Evolutionary conservation across 2,888 invertebrate genomes (phyloP).

Genomic region (Tinea semifulvella): DNA sequence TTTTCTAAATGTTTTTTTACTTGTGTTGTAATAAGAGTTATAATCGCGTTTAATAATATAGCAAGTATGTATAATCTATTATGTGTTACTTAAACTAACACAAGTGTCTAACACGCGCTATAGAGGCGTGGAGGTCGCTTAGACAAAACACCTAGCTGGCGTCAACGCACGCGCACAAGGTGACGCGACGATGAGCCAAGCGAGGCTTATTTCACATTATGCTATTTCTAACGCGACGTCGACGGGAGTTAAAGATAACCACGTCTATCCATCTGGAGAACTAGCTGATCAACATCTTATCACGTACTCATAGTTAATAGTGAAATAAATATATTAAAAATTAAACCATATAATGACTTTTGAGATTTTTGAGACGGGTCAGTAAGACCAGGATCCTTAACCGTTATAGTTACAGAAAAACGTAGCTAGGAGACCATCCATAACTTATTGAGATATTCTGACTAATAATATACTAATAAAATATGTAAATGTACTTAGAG

Average conservation of each 20-base stretch:
- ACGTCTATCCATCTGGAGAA: background rate
- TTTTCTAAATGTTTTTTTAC: background rate
- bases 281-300: too few species aligned
- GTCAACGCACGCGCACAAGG: slow-evolving; percentile 65
- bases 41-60: background rate
- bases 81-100: background rate
- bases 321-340: too few species aligned
- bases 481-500: too few species aligned
- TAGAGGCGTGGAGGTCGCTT: slow-evolving; percentile 48
- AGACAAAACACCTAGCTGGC: slow-evolving; percentile 59
- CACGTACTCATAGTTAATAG: too few species aligned
- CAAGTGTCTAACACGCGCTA: slow-evolving; percentile 40
- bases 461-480: too few species aligned
- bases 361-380: too few species aligned
- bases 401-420: too few species aligned
- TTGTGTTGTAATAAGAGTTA: background rate
- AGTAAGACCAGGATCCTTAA: too few species aligned
- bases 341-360: too few species aligned
- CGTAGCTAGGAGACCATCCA: too few species aligned
- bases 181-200: slow-evolving; percentile 29
- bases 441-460: too few species aligned
- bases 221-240: background rate
- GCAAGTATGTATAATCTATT: slow-evolving; percentile 4
- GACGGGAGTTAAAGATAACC: background rate
- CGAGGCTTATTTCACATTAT: slow-evolving; percentile 8